A percentile compares a stretch with the other conserved stretches of the same genome.
phyloP scores from a whole-genome alignment of 1,140 invertebrate genomes.

The Mesaphorura yosii region DNA sequence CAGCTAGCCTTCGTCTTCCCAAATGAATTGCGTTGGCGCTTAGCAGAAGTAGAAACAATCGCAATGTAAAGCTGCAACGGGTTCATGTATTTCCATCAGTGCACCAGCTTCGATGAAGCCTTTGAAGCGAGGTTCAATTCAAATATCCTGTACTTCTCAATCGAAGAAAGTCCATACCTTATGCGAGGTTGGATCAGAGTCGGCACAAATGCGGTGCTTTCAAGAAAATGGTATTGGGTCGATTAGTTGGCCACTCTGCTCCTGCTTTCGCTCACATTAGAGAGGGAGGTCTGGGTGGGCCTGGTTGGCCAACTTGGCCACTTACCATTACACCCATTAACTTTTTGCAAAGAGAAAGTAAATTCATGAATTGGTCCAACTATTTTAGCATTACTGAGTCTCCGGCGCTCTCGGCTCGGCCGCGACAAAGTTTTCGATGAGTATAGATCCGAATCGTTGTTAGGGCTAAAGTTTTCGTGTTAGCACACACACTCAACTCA shows the following conservation, averaged over 20 bases:
- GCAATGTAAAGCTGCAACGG: too few species aligned
- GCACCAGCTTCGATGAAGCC: not conserved
- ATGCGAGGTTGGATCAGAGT: not conserved
- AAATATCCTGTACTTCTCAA: not conserved
- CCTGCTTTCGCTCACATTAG: not conserved
- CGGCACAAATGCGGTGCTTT: not conserved
- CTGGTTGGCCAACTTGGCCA: not conserved
- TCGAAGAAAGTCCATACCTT: not conserved
- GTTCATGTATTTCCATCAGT: not conserved
- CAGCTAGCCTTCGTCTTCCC: not conserved
- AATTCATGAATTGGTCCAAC: not conserved
- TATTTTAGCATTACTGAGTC: not conserved
- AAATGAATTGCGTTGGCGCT: constrained; percentile 4
- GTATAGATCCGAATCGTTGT: not conserved
- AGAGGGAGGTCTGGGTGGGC: not conserved
- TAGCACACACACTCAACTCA: too few species aligned
- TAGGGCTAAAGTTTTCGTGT: too few species aligned
- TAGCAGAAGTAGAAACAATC: not conserved
- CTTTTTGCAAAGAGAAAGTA: not conserved
- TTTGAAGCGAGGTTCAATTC: not conserved
- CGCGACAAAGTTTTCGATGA: not conserved
- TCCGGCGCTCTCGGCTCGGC: not conserved
- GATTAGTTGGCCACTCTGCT: not conserved
- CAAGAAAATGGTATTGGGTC: too few species aligned
- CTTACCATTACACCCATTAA: not conserved